Base-by-base conservation (phyloP, 2,888 invertebrate species). In the Pasiphila rectangulata region DNA sequence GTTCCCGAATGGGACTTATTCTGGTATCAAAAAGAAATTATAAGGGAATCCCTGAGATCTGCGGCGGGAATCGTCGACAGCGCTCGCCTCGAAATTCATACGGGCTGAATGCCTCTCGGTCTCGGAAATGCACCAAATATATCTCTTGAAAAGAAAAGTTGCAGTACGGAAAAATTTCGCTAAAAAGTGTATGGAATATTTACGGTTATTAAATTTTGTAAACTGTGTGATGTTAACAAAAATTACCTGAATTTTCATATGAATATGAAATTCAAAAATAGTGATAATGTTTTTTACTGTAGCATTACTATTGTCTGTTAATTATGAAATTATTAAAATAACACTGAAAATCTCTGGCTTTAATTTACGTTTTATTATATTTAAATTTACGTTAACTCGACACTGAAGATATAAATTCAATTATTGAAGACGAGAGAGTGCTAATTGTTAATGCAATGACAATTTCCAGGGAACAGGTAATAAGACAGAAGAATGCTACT, bases 21-120 rank as follows among this genome's bases (percentile, higher is more conserved):
- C 69, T 65, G 70, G 78, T 81, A 82, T 86, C 82, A 83, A 77
- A 82, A 81, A 82, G 75, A 83, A 85, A 84, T 86, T 84, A 84
- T 83, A 79, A 72, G 72, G 69, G 67, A 67, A 77, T 68, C 73
- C 64, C 51, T 63, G 62, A 36, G 17, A 50, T 44, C 44, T 27
- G 27, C 52, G 61, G 46, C 51, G 46, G 50, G 51, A 60, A 46
- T 59, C 61, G 59, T 61, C 57, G 67, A 62, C 67, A 61, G 60
- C 51, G 56, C 17, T 59, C 56, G 46, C 44, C 63, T 59, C 20
- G 25, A 41, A 42, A 24, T 51, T 29, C 37, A 43, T 46, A 29
- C 27, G 55, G 53, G 44, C 29, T 44, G 44, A 24, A 42, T 27
- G 25, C 20, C 19, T 9, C 25, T 19, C 29, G 32, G 10, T 36